Conservation (phyloP, 2,113 vertebrate genomes). For the Crotophaga sulcirostris region DNA sequence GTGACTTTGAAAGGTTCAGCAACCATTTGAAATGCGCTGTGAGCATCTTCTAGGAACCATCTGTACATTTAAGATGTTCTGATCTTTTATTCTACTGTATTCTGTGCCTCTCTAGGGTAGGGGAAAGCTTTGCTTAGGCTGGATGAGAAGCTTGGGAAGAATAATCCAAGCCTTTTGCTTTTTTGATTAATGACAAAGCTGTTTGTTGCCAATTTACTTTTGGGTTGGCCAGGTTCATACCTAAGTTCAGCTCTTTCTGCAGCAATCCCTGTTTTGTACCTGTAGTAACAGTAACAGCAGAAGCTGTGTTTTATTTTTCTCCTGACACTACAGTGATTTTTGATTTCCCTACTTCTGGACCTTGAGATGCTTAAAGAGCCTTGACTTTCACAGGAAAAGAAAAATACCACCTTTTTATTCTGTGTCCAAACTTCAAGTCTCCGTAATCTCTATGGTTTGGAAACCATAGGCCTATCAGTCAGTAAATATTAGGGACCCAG, state of each 20-base stretch:
- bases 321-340: not conserved
- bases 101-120: not conserved
- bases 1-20: not conserved
- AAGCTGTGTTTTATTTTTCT: not conserved
- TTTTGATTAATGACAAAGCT: not conserved
- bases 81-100: not conserved
- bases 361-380: not conserved
- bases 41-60: slow-evolving; percentile 48
- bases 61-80: not conserved
- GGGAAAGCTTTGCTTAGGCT: not conserved
- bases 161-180: not conserved
- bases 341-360: not conserved
- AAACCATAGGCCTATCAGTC: not conserved
- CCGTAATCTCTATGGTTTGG: not conserved
- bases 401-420: not conserved
- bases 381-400: not conserved
- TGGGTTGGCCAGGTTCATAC: not conserved
- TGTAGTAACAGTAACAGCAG: not conserved
- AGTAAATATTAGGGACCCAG: not conserved
- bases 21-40: not conserved
- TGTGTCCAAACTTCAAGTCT: not conserved
- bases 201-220: not conserved
- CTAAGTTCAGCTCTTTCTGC: not conserved
- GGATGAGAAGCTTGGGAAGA: not conserved
- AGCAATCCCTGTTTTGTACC: not conserved